Base-by-base conservation (phyloP, 2,797 vertebrate species). In the Melanotaenia pygmaea region DNA sequence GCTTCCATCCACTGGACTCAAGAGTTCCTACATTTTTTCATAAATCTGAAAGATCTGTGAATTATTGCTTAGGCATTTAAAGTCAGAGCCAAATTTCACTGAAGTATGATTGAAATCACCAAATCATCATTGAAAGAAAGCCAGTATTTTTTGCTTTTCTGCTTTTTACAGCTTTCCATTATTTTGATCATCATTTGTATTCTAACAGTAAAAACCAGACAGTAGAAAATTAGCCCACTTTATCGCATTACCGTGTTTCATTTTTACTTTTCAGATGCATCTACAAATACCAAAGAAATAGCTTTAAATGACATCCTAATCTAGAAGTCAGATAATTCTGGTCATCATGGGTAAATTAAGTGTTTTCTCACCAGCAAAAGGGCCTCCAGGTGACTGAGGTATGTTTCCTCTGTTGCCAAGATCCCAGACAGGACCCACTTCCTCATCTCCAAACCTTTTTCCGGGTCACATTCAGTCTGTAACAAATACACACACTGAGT, bases 371-470 rank as follows among this genome's bases (percentile, higher is more conserved):
- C 98, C 96, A 99, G 93, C 70, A 99, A 89, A 80, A 99, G 94
- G 0, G 98, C 98, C 88, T 99, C 98, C 85, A 99, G 89, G 86
- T 99, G 98, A 89, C 96, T 96, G 88, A 99, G 92, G 92, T 99
- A 99, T 1, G 95, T 96, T 87, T 99, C 98, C 87, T 99, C 98
- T 1, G 96, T 97, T 84, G 96, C 96, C 87, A 99, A 91, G 89
- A 99, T 99, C 77, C 97, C 98, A 72, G 98, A 99, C 53, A 99
- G 90, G 81, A 99, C 98, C 96, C 97, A 97, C 89, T 98, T 99
- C 79, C 98, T 96, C 97, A 98, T 99, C 93, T 99, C 98, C 93
- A 99, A 81, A 65, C 97, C 98, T 70, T 99, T 99, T 83, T 99
- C 98, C 93, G 97, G 83, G 90, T 99, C 98, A 87, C 96, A 94